Evolutionary conservation across 2,888 invertebrate genomes (phyloP).

Genomic region (Brenthis hecate): DNA sequence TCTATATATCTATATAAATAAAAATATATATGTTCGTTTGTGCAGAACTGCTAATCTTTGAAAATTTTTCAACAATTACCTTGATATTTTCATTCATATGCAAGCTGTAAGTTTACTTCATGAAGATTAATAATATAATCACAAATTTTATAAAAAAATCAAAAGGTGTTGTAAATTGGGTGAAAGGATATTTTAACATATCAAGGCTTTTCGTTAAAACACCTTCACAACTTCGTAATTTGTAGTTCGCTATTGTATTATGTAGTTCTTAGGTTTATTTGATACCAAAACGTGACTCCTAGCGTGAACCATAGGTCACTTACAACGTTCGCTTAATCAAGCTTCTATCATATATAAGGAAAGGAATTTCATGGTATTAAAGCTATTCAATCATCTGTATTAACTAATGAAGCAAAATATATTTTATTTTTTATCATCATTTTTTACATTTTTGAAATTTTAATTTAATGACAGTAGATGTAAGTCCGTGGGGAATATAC

Average conservation of each 20-base stretch:
- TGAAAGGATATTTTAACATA: constrained; percentile 28
- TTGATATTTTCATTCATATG: too few relatives aligned
- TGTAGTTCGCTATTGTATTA: constrained; percentile 27
- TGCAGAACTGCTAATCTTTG: too few relatives aligned
- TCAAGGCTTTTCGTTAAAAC: constrained; percentile 34
- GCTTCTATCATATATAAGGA: not conserved
- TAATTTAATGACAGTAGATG: too few relatives aligned
- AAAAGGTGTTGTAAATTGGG: constrained; percentile 5
- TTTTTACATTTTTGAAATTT: too few relatives aligned
- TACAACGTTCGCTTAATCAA: constrained; percentile 20
- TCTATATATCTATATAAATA: not conserved
- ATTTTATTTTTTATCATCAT: too few relatives aligned
- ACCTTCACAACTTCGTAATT: constrained; percentile 27
- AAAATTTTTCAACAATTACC: too few relatives aligned
- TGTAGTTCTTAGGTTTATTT: constrained; percentile 17
- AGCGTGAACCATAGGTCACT: constrained; percentile 33
- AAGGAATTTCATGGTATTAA: not conserved
- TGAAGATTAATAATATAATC: too few relatives aligned
- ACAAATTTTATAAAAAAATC: not conserved
- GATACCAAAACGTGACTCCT: constrained; percentile 33
- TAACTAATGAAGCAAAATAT: not conserved
- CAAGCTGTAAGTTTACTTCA: too few relatives aligned
- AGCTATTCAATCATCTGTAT: not conserved
- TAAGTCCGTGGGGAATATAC: too few relatives aligned
- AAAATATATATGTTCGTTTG: too few relatives aligned